A percentile compares a stretch with the other conserved stretches of the same genome.
Conservation (phyloP, 2,888 invertebrate species). For the Drosophila mettleri region DNA sequence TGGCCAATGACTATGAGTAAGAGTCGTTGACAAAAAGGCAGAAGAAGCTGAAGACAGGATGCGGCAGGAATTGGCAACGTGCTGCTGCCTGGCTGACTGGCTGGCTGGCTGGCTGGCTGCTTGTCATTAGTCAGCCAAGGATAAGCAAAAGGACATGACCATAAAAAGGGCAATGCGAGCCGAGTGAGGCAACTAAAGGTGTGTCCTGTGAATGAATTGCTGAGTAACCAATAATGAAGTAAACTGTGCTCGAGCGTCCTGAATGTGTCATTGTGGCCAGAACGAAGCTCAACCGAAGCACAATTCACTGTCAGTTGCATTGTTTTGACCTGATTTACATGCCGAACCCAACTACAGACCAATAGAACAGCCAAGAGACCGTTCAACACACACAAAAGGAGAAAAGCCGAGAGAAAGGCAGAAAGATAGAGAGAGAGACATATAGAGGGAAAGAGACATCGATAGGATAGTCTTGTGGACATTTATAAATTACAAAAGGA, state of each 20-base stretch:
- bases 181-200: slow-evolving; percentile 56
- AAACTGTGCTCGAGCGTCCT: slow-evolving; percentile 64
- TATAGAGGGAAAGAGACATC: not conserved
- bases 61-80: slow-evolving; percentile 63
- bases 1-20: slow-evolving; percentile 58
- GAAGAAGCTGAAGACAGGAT: slow-evolving; percentile 17
- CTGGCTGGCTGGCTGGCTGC: slow-evolving; percentile 22
- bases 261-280: slow-evolving; percentile 73
- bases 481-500: slow-evolving; percentile 80
- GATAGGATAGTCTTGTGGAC: slow-evolving; percentile 48
- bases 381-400: not conserved
- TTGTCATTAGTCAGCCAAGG: slow-evolving; percentile 80
- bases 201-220: slow-evolving; percentile 83
- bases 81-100: slow-evolving; percentile 20
- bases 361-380: slow-evolving; percentile 54
- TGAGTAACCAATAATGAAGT: slow-evolving; percentile 82
- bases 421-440: not conserved
- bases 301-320: slow-evolving; percentile 84
- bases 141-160: slow-evolving; percentile 79
- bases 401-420: not conserved
- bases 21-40: slow-evolving; percentile 75
- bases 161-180: slow-evolving; percentile 73
- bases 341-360: slow-evolving; percentile 47
- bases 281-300: slow-evolving; percentile 52
- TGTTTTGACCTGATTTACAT: slow-evolving; percentile 85